Conservation (phyloP, 2,113 vertebrate genomes). For the Silurus glanis region DNA sequence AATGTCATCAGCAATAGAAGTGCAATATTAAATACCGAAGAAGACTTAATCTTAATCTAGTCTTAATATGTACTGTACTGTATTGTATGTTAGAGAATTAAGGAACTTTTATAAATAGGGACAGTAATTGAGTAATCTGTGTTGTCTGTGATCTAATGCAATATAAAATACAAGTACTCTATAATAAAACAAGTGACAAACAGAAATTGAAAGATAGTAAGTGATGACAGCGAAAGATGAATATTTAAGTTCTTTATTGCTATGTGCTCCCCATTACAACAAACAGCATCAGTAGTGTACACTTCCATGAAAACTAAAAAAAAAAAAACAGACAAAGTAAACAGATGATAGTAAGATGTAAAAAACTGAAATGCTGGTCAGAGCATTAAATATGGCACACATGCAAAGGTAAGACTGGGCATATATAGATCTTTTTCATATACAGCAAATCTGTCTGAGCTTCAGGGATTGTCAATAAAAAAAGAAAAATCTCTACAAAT, state of each 20-base stretch:
- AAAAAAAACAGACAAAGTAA: constrained; percentile 65
- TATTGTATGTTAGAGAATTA: neutral
- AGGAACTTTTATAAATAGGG: neutral
- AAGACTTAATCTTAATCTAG: neutral
- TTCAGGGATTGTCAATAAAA: constrained; percentile 73
- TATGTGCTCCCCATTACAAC: constrained; percentile 86
- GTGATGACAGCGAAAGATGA: neutral
- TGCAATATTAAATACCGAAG: neutral
- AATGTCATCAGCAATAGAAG: neutral
- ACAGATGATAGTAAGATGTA: constrained; percentile 60
- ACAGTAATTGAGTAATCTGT: neutral
- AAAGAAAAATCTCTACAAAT: constrained; percentile 48
- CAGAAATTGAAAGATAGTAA: neutral
- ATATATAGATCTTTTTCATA: constrained; percentile 55
- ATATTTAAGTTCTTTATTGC: constrained; percentile 79
- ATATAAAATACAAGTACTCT: neutral
- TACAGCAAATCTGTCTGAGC: constrained; percentile 71
- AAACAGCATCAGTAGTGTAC: constrained; percentile 91
- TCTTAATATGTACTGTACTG: too few species aligned
- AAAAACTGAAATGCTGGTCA: constrained; percentile 61
- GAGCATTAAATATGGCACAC: constrained; percentile 58
- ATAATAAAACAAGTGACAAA: neutral
- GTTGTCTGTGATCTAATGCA: neutral
- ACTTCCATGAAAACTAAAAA: constrained; percentile 72
- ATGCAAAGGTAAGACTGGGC: constrained; percentile 52